These are phyloP conservation scores for Saturnia pavonia DNA, from an alignment of 2,888 invertebrate species.

Conservation along the genomic window DNA sequence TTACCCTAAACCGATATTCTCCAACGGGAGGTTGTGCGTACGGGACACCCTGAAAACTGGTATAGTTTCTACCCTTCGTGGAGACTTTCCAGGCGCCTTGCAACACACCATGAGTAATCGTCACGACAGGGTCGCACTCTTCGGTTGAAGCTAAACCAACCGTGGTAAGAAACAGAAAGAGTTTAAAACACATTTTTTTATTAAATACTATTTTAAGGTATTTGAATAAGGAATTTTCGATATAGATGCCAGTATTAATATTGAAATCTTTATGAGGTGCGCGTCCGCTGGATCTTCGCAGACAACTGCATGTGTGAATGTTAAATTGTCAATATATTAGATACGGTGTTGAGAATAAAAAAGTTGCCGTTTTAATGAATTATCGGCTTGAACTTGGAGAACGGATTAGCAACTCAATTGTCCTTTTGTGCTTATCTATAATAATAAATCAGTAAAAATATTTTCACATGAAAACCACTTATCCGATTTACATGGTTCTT, in stretches of 20 bases:
- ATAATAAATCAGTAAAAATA: no score
- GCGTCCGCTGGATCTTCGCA: constrained; percentile 31
- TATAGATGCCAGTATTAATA: background rate
- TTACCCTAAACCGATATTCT: constrained; percentile 82
- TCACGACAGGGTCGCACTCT: constrained; percentile 56
- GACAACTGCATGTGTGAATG: constrained; percentile 10
- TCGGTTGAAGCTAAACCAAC: constrained; percentile 42
- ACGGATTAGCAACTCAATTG: no score
- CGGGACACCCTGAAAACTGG: constrained; percentile 85
- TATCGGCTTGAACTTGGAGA: background rate
- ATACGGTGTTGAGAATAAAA: background rate
- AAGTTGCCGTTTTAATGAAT: background rate
- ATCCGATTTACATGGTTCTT: no score
- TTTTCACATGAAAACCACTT: no score
- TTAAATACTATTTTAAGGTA: background rate
- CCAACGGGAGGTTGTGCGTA: constrained; percentile 85
- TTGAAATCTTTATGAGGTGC: constrained; percentile 32
- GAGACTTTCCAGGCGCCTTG: constrained; percentile 69
- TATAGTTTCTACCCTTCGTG: constrained; percentile 67
- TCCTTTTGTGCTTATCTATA: no score
- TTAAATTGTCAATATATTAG: no score
- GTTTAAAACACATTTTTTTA: constrained; percentile 28
- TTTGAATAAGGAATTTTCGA: background rate
- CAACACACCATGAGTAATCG: constrained; percentile 58
- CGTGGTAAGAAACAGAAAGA: constrained; percentile 43